phyloP scores from a whole-genome alignment of 2,888 invertebrate species.

The Athalia cordata region DNA sequence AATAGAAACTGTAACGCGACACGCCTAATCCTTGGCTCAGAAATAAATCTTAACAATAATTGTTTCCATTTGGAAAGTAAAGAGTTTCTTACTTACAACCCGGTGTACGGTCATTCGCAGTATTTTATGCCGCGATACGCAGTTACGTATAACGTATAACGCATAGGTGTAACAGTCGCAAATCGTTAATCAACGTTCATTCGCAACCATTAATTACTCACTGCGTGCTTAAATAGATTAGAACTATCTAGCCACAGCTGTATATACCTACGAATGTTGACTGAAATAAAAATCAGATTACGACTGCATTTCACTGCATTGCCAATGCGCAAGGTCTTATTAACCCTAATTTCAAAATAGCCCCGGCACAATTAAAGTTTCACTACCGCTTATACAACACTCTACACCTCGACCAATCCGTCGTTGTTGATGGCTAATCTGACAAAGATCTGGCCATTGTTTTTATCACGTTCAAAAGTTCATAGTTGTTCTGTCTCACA shows the following conservation, averaged over 20 bases:
- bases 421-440: too few relatives aligned
- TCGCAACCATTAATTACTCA: slow-evolving; percentile 29
- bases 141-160: neutral
- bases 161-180: neutral
- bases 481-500: too few relatives aligned
- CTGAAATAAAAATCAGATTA: neutral
- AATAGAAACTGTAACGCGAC: neutral
- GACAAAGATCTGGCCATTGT: too few relatives aligned
- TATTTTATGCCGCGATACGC: neutral
- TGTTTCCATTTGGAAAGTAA: slow-evolving; percentile 28
- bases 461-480: too few relatives aligned
- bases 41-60: slow-evolving; percentile 33
- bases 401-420: too few relatives aligned
- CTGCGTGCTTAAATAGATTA: neutral
- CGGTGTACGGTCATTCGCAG: neutral
- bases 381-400: too few relatives aligned
- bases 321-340: neutral
- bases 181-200: slow-evolving; percentile 37
- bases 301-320: neutral
- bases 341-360: slow-evolving; percentile 3
- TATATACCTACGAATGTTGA: neutral
- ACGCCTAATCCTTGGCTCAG: slow-evolving; percentile 39
- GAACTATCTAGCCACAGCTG: neutral
- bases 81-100: slow-evolving; percentile 6
- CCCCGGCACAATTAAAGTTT: neutral